phyloP scores from a whole-genome alignment of 2,113 vertebrate species.

The Orycteropus afer region DNA sequence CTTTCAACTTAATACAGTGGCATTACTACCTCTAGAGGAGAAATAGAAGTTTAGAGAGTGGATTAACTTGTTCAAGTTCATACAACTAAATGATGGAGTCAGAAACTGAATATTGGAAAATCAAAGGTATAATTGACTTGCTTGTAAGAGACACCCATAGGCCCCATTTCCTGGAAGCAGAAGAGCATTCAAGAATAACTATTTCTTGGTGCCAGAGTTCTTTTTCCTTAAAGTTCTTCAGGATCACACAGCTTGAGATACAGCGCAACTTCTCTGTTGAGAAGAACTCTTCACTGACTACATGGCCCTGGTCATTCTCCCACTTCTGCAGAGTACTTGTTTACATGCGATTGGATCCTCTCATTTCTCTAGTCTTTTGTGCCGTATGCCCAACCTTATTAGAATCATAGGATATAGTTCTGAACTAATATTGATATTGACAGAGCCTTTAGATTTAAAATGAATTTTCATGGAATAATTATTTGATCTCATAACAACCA shows the following conservation, averaged over 20 bases:
- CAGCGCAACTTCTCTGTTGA: neutral
- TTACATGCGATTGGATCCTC: neutral
- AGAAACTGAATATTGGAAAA: neutral
- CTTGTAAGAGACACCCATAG: neutral
- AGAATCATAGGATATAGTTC: neutral
- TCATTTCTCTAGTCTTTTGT: neutral
- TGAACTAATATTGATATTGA: neutral
- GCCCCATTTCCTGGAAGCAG: neutral
- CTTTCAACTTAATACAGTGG: neutral
- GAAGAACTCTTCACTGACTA: neutral
- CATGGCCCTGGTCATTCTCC: neutral
- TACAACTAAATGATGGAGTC: neutral
- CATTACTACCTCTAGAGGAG: neutral
- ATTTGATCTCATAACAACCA: conserved; percentile 16
- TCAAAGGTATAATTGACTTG: neutral
- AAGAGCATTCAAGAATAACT: neutral
- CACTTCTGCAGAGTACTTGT: neutral
- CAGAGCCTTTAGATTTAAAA: neutral
- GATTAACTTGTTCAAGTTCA: neutral
- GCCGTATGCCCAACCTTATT: neutral
- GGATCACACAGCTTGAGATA: neutral
- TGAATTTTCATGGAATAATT: conserved; percentile 31
- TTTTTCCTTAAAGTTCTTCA: neutral
- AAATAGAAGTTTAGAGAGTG: neutral
- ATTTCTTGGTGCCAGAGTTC: neutral